Conservation (phyloP, 2,797 vertebrate species). For the Pogoniulus pusillus region DNA sequence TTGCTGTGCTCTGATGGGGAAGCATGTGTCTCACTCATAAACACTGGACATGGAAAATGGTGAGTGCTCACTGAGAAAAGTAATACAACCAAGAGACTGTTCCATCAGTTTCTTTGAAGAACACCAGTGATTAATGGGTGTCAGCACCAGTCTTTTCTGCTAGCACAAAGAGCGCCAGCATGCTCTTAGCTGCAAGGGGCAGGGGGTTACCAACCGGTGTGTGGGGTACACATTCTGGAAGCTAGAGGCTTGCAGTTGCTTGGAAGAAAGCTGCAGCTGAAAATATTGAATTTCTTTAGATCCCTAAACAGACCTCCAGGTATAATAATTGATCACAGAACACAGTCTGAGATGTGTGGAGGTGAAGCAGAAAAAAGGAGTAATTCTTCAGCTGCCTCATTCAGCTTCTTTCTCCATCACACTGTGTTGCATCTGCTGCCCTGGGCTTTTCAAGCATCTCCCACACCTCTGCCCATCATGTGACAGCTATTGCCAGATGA, state of each 20-base stretch:
- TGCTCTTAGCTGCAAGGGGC: not conserved
- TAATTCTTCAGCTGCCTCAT: not conserved
- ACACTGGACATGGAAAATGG: not conserved
- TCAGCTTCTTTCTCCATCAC: not conserved
- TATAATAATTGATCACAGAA: constrained; percentile 50
- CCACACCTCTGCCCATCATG: not conserved
- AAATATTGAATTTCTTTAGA: constrained; percentile 40
- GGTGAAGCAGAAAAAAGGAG: not conserved
- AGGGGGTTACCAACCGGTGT: not conserved
- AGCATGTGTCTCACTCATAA: not conserved
- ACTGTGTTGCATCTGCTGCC: not conserved
- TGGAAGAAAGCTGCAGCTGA: constrained; percentile 38
- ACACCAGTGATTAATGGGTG: not conserved
- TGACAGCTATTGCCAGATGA: not conserved
- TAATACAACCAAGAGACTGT: not conserved
- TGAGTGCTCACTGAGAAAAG: not conserved
- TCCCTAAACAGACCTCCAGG: constrained; percentile 31
- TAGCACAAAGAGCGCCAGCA: not conserved
- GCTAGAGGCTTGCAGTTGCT: not conserved
- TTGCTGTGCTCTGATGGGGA: not conserved
- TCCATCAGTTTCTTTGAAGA: not conserved
- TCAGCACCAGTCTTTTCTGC: not conserved
- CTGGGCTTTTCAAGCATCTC: not conserved
- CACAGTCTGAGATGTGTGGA: not conserved
- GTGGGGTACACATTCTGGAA: constrained; percentile 9